A percentile compares a stretch with the other conserved stretches of the same genome.
phyloP scores from a whole-genome alignment of 2,797 vertebrate species.

The Gallinago stenura region DNA sequence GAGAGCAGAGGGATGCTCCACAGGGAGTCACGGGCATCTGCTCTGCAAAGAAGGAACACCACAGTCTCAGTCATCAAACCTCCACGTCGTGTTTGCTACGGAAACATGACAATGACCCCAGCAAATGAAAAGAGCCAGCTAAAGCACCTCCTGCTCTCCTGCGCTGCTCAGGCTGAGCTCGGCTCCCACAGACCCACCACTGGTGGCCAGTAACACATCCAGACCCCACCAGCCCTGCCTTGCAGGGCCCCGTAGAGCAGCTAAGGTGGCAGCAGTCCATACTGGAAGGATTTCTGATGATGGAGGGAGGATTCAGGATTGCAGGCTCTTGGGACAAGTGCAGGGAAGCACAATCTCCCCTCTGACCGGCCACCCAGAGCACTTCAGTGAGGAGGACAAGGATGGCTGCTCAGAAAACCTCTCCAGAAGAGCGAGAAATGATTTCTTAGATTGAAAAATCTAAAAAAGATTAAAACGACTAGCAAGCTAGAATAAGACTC shows the following conservation, averaged over 20 bases:
- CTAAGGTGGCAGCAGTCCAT: accelerated
- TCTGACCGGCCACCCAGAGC: not conserved
- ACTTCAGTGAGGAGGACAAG: not conserved
- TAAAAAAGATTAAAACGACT: not conserved
- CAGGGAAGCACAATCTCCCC: not conserved
- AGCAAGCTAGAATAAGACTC: not conserved
- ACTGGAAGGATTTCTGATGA: too few relatives aligned
- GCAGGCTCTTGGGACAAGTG: not conserved
- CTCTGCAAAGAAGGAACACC: not conserved
- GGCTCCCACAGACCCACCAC: not conserved
- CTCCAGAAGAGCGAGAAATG: not conserved
- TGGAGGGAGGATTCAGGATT: not conserved
- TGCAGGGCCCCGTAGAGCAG: not conserved
- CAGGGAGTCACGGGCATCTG: not conserved
- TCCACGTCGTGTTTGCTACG: accelerated
- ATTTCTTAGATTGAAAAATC: not conserved
- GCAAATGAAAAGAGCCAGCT: not conserved
- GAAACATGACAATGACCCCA: not conserved
- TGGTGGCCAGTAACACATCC: not conserved
- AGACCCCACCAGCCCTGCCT: not conserved
- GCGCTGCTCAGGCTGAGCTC: not conserved
- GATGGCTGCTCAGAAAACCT: not conserved
- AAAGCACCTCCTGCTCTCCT: not conserved
- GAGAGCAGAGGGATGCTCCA: not conserved
- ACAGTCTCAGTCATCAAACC: not conserved